Conservation (phyloP, 2,797 vertebrate genomes). For the Cynopterus sphinx region DNA sequence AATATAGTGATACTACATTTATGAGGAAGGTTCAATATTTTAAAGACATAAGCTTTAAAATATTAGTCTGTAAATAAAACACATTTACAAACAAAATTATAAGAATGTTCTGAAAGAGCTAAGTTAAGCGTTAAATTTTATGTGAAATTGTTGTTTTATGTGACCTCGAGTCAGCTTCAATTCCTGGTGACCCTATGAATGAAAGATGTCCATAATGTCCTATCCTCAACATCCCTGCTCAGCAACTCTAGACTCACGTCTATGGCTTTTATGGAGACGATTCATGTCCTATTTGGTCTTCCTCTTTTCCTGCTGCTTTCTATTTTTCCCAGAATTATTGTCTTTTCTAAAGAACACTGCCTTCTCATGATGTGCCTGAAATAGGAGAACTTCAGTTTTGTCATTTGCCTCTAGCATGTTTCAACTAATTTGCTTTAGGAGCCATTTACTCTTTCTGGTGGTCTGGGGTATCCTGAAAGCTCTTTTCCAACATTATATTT, state of each 20-base stretch:
- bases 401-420: background rate
- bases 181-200: background rate
- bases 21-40: background rate
- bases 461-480: background rate
- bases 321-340: background rate
- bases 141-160: background rate
- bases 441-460: too few species aligned
- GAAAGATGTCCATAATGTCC: background rate
- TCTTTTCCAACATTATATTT: too few species aligned
- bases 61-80: background rate
- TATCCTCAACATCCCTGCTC: background rate
- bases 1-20: background rate
- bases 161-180: background rate
- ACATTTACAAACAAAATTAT: background rate
- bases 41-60: background rate
- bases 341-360: background rate
- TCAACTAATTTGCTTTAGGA: background rate
- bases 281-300: background rate
- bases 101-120: background rate
- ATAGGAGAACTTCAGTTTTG: background rate
- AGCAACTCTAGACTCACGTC: background rate
- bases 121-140: background rate
- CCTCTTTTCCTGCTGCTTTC: too few species aligned
- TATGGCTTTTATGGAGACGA: background rate
- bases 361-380: background rate